Evolutionary conservation across 64 coral and sea anemone genomes (phyloP).

Genomic region (Pachyseris speciosa): DNA sequence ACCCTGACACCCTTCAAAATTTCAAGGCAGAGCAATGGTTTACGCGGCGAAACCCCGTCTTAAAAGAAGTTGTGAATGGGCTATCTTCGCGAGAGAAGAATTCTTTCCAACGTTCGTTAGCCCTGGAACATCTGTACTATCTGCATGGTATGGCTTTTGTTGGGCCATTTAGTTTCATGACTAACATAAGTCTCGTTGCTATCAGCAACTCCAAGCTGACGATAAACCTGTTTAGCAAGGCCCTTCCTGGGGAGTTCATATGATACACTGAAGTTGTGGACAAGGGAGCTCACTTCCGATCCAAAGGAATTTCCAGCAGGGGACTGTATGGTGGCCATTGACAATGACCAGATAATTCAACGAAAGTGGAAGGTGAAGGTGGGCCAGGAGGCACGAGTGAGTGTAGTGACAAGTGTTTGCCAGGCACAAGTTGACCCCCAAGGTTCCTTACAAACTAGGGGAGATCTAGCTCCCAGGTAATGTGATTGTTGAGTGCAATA

Average conservation of each 20-base stretch:
- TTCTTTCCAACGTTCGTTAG: background rate
- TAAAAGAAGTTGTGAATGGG: background rate
- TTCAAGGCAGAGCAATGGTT: background rate
- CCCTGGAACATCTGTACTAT: constrained; percentile 22
- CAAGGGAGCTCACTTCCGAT: background rate
- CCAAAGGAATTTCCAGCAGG: background rate
- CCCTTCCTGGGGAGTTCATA: constrained; percentile 19
- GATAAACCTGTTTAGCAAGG: constrained; percentile 2
- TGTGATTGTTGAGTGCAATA: too few relatives aligned
- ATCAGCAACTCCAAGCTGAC: background rate
- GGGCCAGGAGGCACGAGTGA: background rate
- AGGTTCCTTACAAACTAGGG: background rate
- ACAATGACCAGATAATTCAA: constrained; percentile 12
- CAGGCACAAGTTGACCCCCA: background rate
- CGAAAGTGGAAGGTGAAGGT: constrained; percentile 22
- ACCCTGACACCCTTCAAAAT: background rate
- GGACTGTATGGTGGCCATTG: constrained; percentile 23
- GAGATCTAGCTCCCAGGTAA: constrained; percentile 12
- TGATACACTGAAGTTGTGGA: background rate
- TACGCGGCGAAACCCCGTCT: background rate
- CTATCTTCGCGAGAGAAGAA: background rate
- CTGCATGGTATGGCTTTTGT: background rate
- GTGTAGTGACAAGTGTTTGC: constrained; percentile 33
- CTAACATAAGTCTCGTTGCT: background rate
- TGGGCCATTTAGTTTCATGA: constrained; percentile 20